Conservation (phyloP, 2,113 vertebrate species). For the Labrus mixtus region DNA sequence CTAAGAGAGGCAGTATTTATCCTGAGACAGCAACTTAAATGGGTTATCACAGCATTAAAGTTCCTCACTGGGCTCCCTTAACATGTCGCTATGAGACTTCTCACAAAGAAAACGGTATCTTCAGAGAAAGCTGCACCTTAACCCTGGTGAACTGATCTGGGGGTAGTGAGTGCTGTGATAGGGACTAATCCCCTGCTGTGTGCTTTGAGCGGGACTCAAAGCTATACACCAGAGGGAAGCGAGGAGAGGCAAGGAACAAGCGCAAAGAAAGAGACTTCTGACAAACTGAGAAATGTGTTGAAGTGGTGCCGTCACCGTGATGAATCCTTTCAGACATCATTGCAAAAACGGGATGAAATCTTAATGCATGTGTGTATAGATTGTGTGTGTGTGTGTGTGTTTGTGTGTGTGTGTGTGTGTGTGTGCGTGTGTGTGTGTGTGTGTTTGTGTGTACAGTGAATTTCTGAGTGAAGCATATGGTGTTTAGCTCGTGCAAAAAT, state of each 20-base stretch:
- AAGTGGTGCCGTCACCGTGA: conserved; percentile 67
- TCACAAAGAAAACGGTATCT: conserved; percentile 69
- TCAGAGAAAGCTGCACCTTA: conserved; percentile 77
- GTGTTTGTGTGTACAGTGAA: conserved; percentile 24
- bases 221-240: conserved; percentile 64
- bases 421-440: conserved; percentile 13
- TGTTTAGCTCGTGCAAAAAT: conserved; percentile 49
- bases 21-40: conserved; percentile 71
- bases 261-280: conserved; percentile 69
- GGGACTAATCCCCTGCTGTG: conserved; percentile 73
- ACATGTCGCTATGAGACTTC: conserved; percentile 57
- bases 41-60: conserved; percentile 76
- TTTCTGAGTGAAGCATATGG: conserved; percentile 71
- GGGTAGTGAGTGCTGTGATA: conserved; percentile 72
- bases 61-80: conserved; percentile 66
- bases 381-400: conserved; percentile 20
- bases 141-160: conserved; percentile 77
- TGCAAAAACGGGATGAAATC: conserved; percentile 56
- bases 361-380: conserved; percentile 35
- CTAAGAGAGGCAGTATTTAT: conserved; percentile 56
- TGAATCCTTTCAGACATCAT: conserved; percentile 65
- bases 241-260: conserved; percentile 63
- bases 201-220: conserved; percentile 65
- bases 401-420: neutral
- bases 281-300: conserved; percentile 71